Percentiles rank a stretch among this genome's conserved stretches.
phyloP scores from a whole-genome alignment of 2,888 invertebrate genomes.

The Oscheius sp. region DNA sequence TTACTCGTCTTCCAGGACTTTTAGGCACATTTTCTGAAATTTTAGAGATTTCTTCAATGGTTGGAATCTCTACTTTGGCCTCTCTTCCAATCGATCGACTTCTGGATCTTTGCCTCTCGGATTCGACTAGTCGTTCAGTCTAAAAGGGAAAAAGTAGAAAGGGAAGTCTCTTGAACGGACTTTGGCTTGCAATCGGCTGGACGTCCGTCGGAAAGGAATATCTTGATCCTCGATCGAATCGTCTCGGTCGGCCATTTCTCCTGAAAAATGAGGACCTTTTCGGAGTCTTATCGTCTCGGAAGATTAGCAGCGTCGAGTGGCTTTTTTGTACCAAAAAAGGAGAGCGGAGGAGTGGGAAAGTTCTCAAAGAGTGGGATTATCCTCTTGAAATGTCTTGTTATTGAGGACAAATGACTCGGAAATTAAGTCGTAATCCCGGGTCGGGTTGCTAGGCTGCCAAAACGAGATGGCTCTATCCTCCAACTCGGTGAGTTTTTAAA shows the following conservation, averaged over 20 bases:
- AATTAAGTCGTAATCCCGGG: no score
- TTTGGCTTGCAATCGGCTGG: slow-evolving; percentile 5
- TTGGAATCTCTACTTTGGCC: neutral
- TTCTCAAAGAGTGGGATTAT: no score
- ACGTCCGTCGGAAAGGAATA: neutral
- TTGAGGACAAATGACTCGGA: no score
- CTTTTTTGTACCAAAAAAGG: no score
- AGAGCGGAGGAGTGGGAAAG: no score
- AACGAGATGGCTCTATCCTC: no score
- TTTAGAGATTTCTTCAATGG: neutral
- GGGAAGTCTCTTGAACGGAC: neutral
- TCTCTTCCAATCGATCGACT: neutral
- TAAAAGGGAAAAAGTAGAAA: neutral
- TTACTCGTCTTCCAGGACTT: neutral
- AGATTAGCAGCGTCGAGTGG: no score
- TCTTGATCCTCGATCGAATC: neutral
- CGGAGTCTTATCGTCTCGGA: no score
- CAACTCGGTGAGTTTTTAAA: no score
- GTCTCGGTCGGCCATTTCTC: neutral
- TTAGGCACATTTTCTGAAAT: neutral
- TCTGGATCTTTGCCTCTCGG: neutral
- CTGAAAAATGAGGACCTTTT: no score
- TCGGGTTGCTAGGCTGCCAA: no score
- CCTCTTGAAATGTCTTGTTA: no score
- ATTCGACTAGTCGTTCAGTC: neutral